These are phyloP conservation scores for Eristalis tenax DNA, from an alignment of 2,888 invertebrate species.

Conservation along the genomic window DNA sequence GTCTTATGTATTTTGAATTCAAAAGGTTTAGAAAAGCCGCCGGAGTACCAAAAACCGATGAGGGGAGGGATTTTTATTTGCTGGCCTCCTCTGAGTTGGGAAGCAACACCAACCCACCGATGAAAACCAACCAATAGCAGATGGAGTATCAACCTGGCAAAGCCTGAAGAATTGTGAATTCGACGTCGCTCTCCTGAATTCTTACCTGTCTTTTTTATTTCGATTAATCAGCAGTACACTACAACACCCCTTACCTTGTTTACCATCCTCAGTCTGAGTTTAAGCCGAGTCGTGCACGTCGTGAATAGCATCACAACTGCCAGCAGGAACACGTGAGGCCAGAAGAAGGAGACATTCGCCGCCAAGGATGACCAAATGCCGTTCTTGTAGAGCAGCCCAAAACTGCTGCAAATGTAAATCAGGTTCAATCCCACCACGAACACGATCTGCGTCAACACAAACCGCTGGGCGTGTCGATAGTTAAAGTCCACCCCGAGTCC, in stretches of 20 bases:
- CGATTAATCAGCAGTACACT: neutral
- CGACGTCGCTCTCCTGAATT: no score
- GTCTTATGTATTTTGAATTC: no score
- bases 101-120: no score
- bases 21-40: no score
- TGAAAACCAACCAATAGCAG: no score
- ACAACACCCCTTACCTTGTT: constrained; percentile 76
- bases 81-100: no score
- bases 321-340: constrained; percentile 78
- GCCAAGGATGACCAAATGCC: constrained; percentile 78
- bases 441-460: constrained; percentile 75
- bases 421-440: constrained; percentile 75
- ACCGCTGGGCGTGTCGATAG: constrained; percentile 76
- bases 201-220: no score
- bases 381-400: constrained; percentile 76
- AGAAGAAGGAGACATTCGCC: constrained; percentile 78
- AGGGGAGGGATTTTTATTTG: no score
- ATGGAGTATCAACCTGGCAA: no score
- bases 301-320: constrained; percentile 77
- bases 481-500: constrained; percentile 77
- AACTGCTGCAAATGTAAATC: constrained; percentile 76
- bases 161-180: no score
- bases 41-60: no score
- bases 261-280: constrained; percentile 76
- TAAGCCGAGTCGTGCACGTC: constrained; percentile 76